Percentiles rank a stretch among this genome's conserved stretches.
These are phyloP conservation scores for Holothuria scabra DNA, from an alignment of 53 echinoderm and acorn worm genomes.

Conservation along the genomic window DNA sequence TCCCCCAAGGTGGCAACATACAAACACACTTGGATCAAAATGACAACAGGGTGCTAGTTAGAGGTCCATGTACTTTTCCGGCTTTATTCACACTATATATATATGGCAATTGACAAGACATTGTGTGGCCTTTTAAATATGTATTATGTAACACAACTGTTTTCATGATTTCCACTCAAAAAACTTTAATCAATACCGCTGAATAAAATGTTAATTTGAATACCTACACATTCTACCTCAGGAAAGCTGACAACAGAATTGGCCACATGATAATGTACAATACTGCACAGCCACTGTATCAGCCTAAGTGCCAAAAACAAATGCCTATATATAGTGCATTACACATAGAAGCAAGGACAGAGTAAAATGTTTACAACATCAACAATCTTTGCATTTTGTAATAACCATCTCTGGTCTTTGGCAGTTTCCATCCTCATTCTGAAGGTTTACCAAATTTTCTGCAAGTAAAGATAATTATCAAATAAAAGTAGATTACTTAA, in stretches of 20 bases:
- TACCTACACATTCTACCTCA: slow-evolving; percentile 41
- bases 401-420: too few relatives aligned
- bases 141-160: slow-evolving; percentile 38
- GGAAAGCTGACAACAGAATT: slow-evolving; percentile 22
- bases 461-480: too few relatives aligned
- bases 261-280: slow-evolving; percentile 42
- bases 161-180: too few relatives aligned
- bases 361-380: too few relatives aligned
- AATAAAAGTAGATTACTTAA: too few relatives aligned
- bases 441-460: too few relatives aligned
- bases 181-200: slow-evolving; percentile 30
- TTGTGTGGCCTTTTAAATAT: slow-evolving; percentile 48
- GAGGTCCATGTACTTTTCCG: slow-evolving; percentile 37
- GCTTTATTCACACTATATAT: slow-evolving; percentile 58
- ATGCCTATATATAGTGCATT: slow-evolving; percentile 1
- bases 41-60: too few relatives aligned
- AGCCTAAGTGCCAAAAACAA: not conserved
- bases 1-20: too few relatives aligned
- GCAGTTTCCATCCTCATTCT: too few relatives aligned
- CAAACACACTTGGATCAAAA: too few relatives aligned
- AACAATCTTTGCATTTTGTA: too few relatives aligned
- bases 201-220: slow-evolving; percentile 43
- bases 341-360: slow-evolving; percentile 3
- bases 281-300: slow-evolving; percentile 1
- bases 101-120: slow-evolving; percentile 50